Evolutionary conservation across 2,113 vertebrate species (phyloP).

Genomic region (Actenoides hombroni): DNA sequence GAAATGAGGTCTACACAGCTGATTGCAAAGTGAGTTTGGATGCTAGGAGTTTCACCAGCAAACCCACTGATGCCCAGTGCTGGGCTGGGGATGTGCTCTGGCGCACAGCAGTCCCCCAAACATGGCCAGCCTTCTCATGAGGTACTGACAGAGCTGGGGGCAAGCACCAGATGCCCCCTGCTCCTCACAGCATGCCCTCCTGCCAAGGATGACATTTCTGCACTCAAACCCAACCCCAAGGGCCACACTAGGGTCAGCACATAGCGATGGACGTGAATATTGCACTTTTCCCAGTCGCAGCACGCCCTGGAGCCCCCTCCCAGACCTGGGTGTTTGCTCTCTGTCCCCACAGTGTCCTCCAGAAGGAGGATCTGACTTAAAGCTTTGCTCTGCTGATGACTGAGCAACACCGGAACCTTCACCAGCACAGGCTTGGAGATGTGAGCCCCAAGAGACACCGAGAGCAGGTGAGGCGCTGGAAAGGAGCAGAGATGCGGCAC

Average conservation of each 20-base stretch:
- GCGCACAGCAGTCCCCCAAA: neutral
- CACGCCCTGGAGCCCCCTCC: neutral
- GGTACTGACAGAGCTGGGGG: neutral
- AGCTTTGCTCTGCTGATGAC: neutral
- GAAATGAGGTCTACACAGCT: neutral
- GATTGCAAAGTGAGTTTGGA: neutral
- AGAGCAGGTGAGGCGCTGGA: neutral
- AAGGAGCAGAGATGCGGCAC: neutral
- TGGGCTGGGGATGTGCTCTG: neutral
- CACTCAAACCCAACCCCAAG: neutral
- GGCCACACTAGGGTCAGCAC: neutral
- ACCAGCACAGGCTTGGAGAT: neutral
- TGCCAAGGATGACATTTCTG: neutral
- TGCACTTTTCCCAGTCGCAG: neutral
- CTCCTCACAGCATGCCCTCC: neutral
- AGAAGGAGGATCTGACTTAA: neutral
- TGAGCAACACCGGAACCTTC: fast-evolving
- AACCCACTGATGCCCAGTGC: neutral
- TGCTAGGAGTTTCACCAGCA: neutral
- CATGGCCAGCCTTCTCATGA: neutral
- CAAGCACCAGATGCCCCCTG: neutral
- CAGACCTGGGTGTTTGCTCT: neutral
- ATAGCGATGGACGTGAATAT: neutral
- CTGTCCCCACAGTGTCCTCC: neutral
- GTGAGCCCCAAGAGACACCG: neutral